A percentile compares a stretch with the other conserved stretches of the same genome.
These are phyloP conservation scores for Xyliphius kryptos DNA, from an alignment of 2,113 vertebrate species.

Conservation along the genomic window DNA sequence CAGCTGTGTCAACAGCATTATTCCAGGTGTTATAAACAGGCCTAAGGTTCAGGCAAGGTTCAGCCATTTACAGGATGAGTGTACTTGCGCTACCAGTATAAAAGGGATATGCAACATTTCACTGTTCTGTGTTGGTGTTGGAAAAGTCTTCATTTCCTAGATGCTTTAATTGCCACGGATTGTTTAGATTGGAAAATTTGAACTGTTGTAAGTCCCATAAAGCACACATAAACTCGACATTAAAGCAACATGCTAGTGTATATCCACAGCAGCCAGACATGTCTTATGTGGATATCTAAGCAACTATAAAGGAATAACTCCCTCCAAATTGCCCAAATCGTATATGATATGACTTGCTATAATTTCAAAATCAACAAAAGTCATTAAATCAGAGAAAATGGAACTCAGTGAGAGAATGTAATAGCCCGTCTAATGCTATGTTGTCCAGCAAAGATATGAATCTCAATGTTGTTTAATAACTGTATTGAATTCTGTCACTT, in stretches of 20 bases:
- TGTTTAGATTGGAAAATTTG: conserved; percentile 42
- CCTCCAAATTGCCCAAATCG: conserved; percentile 4
- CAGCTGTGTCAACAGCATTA: conserved; percentile 31
- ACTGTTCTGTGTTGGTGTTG: conserved; percentile 38
- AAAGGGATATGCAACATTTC: conserved; percentile 21
- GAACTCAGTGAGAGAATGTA: too few species aligned
- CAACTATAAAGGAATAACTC: conserved; percentile 27
- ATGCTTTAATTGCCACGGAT: conserved; percentile 44
- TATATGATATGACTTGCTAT: conserved; percentile 3
- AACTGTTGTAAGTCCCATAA: conserved; percentile 34
- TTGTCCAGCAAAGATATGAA: too few species aligned
- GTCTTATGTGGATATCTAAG: conserved; percentile 1
- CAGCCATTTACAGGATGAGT: conserved; percentile 24
- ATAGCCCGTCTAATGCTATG: too few species aligned
- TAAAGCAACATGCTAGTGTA: too few species aligned
- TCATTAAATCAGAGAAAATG: too few species aligned
- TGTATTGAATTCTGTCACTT: too few species aligned
- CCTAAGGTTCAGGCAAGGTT: conserved; percentile 32
- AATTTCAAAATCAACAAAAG: conserved; percentile 5
- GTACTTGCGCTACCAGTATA: conserved; percentile 24
- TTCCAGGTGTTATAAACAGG: conserved; percentile 31
- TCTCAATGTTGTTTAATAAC: too few species aligned
- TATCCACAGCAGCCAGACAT: conserved; percentile 1
- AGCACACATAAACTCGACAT: too few species aligned
- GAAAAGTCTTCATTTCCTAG: conserved; percentile 36